Percentiles rank a stretch among this genome's conserved stretches.
These are phyloP conservation scores for Drusus annulatus DNA, from an alignment of 1,140 invertebrate genomes.

Conservation along the genomic window DNA sequence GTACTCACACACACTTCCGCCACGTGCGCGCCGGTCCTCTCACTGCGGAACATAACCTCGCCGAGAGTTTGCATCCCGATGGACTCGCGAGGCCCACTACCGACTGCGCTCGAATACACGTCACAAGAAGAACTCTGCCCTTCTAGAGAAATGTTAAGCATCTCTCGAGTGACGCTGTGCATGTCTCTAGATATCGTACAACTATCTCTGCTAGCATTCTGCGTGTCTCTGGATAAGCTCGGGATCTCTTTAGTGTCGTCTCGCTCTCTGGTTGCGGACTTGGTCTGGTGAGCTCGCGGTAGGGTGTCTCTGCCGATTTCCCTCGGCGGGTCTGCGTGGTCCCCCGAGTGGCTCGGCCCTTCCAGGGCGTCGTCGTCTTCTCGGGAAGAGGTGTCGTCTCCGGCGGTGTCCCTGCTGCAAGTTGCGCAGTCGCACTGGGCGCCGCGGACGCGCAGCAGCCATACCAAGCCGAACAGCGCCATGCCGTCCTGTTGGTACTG, in stretches of 20 bases:
- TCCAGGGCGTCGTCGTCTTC: slow-evolving; percentile 61
- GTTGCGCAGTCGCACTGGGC: slow-evolving; percentile 82
- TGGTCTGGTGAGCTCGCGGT: not conserved
- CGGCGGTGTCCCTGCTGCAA: slow-evolving; percentile 75
- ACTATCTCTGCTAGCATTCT: not conserved
- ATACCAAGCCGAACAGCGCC: slow-evolving; percentile 89
- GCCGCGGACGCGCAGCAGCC: slow-evolving; percentile 83
- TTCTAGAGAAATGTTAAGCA: not conserved
- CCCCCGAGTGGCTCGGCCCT: slow-evolving; percentile 59
- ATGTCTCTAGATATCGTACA: not conserved
- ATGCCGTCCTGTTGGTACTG: slow-evolving; percentile 79
- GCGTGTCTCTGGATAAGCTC: slow-evolving; percentile 12
- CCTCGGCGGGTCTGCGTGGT: slow-evolving; percentile 60
- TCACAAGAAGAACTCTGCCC: not conserved
- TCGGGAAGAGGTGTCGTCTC: slow-evolving; percentile 61
- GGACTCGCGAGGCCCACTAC: not conserved
- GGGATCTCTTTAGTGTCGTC: not conserved
- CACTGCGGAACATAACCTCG: slow-evolving; percentile 61
- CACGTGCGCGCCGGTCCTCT: slow-evolving; percentile 48
- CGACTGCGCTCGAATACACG: not conserved
- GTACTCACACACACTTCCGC: slow-evolving; percentile 52
- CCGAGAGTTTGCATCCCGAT: slow-evolving; percentile 33
- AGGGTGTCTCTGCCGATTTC: slow-evolving; percentile 30
- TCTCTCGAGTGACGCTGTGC: slow-evolving; percentile 11
- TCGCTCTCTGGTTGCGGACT: not conserved